These are phyloP conservation scores for Acrossocheilus wenchowensis DNA, from an alignment of 2,797 vertebrate species.

Conservation along the genomic window DNA sequence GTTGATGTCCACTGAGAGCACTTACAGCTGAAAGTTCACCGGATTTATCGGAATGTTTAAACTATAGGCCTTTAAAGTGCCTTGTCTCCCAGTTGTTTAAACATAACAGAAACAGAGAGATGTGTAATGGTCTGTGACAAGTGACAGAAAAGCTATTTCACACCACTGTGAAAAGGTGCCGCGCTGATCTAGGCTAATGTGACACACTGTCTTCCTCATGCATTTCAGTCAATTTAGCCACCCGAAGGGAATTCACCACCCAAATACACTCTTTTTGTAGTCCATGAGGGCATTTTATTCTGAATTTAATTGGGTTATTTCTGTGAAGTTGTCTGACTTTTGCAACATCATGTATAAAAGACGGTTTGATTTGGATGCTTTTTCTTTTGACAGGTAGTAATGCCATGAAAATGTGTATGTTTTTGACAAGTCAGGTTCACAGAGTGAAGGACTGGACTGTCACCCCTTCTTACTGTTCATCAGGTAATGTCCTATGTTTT, in stretches of 20 bases:
- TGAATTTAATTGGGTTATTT: constrained; percentile 24
- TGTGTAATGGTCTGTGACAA: constrained; percentile 12
- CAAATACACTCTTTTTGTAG: constrained; percentile 9
- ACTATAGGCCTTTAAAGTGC: constrained; percentile 1
- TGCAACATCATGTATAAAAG: background rate
- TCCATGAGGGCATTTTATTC: constrained; percentile 1
- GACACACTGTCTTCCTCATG: constrained; percentile 2
- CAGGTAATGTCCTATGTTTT: background rate
- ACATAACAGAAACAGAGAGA: constrained; percentile 1
- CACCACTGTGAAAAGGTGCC: constrained; percentile 32
- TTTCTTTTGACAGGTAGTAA: background rate
- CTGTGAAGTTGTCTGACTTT: background rate
- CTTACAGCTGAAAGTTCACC: background rate
- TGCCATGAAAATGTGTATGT: background rate
- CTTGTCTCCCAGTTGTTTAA: constrained; percentile 13
- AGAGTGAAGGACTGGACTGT: background rate
- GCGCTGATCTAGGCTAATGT: constrained; percentile 37
- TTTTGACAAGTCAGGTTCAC: background rate
- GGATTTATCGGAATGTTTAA: constrained; percentile 10
- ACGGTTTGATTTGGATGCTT: background rate
- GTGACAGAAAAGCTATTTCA: constrained; percentile 37
- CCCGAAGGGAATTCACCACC: background rate
- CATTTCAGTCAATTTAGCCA: constrained; percentile 24
- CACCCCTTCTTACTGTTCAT: background rate
- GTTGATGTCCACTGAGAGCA: background rate